A percentile compares a stretch with the other conserved stretches of the same genome.
phyloP scores from a whole-genome alignment of 2,888 invertebrate species.

The Caenorhabditis plicata region DNA sequence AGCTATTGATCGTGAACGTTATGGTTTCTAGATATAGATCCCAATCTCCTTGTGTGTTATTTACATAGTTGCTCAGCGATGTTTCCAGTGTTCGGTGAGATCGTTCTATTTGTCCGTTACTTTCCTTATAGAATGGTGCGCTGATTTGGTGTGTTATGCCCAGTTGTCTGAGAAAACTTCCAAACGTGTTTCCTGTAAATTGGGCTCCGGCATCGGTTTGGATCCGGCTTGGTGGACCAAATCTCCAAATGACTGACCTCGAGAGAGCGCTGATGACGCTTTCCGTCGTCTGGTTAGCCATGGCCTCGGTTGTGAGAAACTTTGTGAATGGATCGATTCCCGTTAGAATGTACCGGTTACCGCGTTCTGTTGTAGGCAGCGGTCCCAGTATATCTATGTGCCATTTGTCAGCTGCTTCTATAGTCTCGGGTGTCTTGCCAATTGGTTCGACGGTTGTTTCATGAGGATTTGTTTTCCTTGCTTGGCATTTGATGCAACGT shows the following conservation, averaged over 20 bases:
- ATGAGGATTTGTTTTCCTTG: background rate
- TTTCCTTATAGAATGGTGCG: constrained; percentile 25
- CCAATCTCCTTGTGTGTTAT: no score
- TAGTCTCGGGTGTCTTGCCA: background rate
- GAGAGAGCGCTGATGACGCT: no score
- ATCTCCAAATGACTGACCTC: no score
- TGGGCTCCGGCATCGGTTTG: constrained; percentile 10
- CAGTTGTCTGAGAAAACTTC: background rate
- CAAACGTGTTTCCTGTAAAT: constrained; percentile 3
- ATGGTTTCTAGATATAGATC: no score
- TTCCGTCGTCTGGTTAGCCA: background rate
- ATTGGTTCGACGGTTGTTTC: background rate
- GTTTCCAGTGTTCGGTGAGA: constrained; percentile 23
- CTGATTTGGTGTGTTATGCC: background rate
- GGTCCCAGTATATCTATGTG: constrained; percentile 27
- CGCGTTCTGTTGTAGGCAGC: constrained; percentile 10
- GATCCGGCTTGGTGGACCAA: constrained; percentile 8
- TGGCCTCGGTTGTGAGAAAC: no score
- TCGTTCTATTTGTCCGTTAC: constrained; percentile 34
- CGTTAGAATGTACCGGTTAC: constrained; percentile 4
- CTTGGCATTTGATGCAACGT: background rate
- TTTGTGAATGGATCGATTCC: no score
- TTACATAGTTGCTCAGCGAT: no score
- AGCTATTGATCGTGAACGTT: no score
- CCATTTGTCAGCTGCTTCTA: constrained; percentile 1